These are phyloP conservation scores for Eugnorisma glareosa DNA, from an alignment of 2,888 invertebrate species.

Conservation along the genomic window DNA sequence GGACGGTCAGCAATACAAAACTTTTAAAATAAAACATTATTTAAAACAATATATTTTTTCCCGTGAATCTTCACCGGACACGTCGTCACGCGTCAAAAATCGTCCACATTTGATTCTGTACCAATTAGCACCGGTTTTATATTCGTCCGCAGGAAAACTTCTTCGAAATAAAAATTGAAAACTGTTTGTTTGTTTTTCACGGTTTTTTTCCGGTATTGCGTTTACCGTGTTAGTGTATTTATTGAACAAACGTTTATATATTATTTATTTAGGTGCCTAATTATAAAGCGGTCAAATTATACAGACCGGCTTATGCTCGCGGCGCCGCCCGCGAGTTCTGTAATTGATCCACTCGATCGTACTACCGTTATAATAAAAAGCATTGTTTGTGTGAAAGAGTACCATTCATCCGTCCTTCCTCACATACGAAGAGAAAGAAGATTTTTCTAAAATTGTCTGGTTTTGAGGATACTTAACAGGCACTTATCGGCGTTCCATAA, in stretches of 20 bases:
- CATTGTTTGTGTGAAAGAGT: not conserved
- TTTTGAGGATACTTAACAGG: not conserved
- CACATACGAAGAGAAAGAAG: not conserved
- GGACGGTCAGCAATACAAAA: slow-evolving; percentile 36
- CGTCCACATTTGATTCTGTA: slow-evolving; percentile 47
- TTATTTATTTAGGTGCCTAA: not conserved
- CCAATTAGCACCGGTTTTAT: slow-evolving; percentile 59
- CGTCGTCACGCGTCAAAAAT: slow-evolving; percentile 48
- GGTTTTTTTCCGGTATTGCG: not conserved
- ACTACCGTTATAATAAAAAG: not conserved
- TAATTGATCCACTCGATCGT: not conserved
- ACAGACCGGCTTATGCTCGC: not conserved
- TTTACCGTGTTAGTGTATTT: not conserved
- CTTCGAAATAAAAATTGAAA: slow-evolving; percentile 16
- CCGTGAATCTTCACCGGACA: slow-evolving; percentile 28
- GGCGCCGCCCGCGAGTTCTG: not conserved
- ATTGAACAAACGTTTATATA: not conserved
- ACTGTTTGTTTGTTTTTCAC: slow-evolving; percentile 41
- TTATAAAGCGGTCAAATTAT: not conserved
- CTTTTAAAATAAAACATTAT: slow-evolving; percentile 43
- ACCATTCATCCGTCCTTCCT: not conserved
- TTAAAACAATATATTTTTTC: slow-evolving; percentile 14
- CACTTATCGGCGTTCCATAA: not conserved
- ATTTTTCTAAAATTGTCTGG: not conserved
- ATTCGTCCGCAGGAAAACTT: slow-evolving; percentile 49